Percentiles rank a stretch among this genome's conserved stretches.
These are phyloP conservation scores for Notarius lentiginosus DNA, from an alignment of 2,113 vertebrate genomes.

Conservation along the genomic window DNA sequence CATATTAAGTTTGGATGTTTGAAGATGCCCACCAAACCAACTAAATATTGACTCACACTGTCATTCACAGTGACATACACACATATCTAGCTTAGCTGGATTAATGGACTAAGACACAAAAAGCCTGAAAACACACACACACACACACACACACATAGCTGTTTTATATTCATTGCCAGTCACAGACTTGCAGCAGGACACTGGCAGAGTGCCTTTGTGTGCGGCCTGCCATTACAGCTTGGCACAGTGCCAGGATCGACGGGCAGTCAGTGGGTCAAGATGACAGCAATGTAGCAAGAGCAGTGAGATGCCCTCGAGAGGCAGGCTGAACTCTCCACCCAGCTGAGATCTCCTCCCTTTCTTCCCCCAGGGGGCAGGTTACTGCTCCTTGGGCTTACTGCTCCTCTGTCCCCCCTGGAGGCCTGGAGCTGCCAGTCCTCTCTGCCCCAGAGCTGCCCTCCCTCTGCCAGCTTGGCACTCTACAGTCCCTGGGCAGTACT, in stretches of 20 bases:
- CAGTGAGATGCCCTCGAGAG: slow-evolving; percentile 41
- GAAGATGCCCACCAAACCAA: background rate
- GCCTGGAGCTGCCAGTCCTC: slow-evolving; percentile 57
- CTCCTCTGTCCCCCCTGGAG: slow-evolving; percentile 38
- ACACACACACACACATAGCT: slow-evolving; percentile 38
- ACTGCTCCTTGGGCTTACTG: slow-evolving; percentile 44
- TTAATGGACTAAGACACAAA: slow-evolving; percentile 49
- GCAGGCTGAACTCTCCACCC: slow-evolving; percentile 30
- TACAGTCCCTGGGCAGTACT: slow-evolving; percentile 43
- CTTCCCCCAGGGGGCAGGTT: slow-evolving; percentile 21
- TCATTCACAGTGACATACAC: slow-evolving; percentile 42
- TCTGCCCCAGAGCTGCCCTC: slow-evolving; percentile 51
- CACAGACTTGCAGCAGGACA: slow-evolving; percentile 55
- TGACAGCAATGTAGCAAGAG: slow-evolving; percentile 52
- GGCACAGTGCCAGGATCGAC: slow-evolving; percentile 53
- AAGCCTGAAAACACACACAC: slow-evolving; percentile 34
- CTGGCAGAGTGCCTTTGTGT: slow-evolving; percentile 55
- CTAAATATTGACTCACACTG: slow-evolving; percentile 24
- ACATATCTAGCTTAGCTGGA: slow-evolving; percentile 40
- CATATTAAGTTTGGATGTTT: background rate
- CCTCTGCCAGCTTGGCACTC: slow-evolving; percentile 54
- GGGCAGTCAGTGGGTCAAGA: slow-evolving; percentile 55
- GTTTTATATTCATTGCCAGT: slow-evolving; percentile 51
- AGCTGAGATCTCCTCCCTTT: slow-evolving; percentile 11
- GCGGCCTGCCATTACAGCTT: slow-evolving; percentile 51